phyloP scores from a whole-genome alignment of 2,888 invertebrate species.

The Erebia ligea region DNA sequence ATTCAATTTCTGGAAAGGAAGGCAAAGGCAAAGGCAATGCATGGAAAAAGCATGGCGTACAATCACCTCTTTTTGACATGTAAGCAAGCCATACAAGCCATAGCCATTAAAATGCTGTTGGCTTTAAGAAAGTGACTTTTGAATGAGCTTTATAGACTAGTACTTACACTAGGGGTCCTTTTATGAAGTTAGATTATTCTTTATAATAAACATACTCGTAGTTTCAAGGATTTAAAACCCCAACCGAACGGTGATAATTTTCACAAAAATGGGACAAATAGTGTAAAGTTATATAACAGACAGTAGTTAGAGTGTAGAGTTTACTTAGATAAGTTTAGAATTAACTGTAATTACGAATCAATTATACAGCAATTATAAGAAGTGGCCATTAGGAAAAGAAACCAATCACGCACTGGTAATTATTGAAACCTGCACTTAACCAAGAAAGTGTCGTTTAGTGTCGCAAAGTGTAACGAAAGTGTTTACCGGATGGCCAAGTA shows the following conservation, averaged over 20 bases:
- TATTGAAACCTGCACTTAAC: not conserved
- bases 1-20: slow-evolving; percentile 10
- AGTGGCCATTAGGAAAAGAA: not conserved
- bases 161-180: not conserved
- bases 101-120: slow-evolving; percentile 7
- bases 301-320: too few relatives aligned
- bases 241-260: not conserved
- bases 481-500: slow-evolving; percentile 14
- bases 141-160: not conserved
- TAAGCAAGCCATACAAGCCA: not conserved
- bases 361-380: not conserved
- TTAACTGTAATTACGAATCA: not conserved
- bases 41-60: slow-evolving; percentile 15
- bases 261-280: not conserved
- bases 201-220: too few relatives aligned
- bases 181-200: too few relatives aligned
- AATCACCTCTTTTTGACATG: slow-evolving; percentile 1
- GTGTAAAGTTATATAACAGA: too few relatives aligned
- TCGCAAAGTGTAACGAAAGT: slow-evolving; percentile 3
- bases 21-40: too few relatives aligned
- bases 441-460: slow-evolving; percentile 7
- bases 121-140: slow-evolving; percentile 10
- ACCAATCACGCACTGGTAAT: slow-evolving; percentile 1
- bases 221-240: not conserved
- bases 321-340: too few relatives aligned